Conservation (phyloP, 1,140 invertebrate species). For the Orussus abietinus region DNA sequence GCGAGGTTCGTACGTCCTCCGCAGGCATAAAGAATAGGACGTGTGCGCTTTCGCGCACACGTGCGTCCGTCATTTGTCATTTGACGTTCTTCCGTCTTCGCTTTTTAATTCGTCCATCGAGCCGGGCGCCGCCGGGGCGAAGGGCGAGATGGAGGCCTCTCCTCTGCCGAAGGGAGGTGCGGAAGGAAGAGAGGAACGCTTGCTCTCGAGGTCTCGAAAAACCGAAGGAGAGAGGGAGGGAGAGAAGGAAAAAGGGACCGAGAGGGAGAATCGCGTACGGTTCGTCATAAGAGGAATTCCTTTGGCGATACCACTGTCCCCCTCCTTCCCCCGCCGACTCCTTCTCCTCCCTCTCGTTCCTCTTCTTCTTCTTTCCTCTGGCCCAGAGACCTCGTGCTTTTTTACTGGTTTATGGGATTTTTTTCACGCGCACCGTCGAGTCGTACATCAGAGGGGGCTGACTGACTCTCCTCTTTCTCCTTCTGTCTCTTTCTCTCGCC, state of each 20-base stretch:
- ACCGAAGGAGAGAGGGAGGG: constrained; percentile 15
- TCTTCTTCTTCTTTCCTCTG: constrained; percentile 10
- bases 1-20: not conserved
- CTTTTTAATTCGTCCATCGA: constrained; percentile 31
- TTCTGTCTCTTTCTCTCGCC: constrained; percentile 15
- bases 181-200: constrained; percentile 12
- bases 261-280: constrained; percentile 42
- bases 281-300: constrained; percentile 54
- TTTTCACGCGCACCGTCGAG: constrained; percentile 49
- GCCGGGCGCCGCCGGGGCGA: constrained; percentile 13
- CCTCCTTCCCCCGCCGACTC: constrained; percentile 2
- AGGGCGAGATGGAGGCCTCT: constrained; percentile 13
- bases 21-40: constrained; percentile 6
- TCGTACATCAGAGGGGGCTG: constrained; percentile 49
- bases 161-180: constrained; percentile 10
- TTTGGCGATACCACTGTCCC: constrained; percentile 33
- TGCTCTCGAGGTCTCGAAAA: no score
- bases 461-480: constrained; percentile 21
- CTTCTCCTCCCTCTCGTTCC: constrained; percentile 10
- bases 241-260: constrained; percentile 12
- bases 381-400: constrained; percentile 44
- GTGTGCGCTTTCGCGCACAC: constrained; percentile 18
- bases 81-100: constrained; percentile 30
- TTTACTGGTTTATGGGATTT: constrained; percentile 55
- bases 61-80: constrained; percentile 34